A percentile compares a stretch with the other conserved stretches of the same genome.
Conservation (phyloP, 2,113 vertebrate species). For the Pachyramphus minor region DNA sequence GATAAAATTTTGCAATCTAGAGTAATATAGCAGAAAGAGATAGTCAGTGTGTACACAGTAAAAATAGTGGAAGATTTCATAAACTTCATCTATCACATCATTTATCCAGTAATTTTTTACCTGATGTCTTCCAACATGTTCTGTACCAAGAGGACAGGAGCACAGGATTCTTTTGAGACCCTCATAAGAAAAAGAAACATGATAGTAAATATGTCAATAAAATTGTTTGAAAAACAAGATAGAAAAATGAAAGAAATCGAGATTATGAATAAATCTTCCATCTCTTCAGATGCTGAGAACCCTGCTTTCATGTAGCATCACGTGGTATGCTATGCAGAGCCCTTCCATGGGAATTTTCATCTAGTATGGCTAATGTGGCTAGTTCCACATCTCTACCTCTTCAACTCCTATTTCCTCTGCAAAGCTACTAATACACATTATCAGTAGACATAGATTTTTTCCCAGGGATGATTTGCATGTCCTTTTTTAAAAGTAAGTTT, state of each 20-base stretch:
- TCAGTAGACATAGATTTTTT: not conserved
- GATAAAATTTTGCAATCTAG: not conserved
- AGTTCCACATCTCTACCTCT: not conserved
- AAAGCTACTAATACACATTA: not conserved
- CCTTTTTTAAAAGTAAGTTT: not conserved
- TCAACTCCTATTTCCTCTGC: not conserved
- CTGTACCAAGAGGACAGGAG: not conserved
- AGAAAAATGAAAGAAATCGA: not conserved
- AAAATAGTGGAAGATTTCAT: not conserved
- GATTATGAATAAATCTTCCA: not conserved
- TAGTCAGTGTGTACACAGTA: not conserved
- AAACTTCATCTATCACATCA: not conserved
- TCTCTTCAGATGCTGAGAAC: not conserved
- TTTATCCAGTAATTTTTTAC: not conserved
- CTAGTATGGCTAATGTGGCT: not conserved
- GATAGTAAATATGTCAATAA: not conserved
- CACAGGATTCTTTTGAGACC: not conserved
- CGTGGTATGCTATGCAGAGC: not conserved
- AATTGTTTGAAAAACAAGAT: not conserved
- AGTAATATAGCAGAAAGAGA: not conserved
- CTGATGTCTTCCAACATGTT: not conserved
- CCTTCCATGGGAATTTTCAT: not conserved
- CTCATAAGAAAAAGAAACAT: not conserved
- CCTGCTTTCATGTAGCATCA: not conserved
- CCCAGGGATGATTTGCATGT: not conserved